Conservation (phyloP, 2,113 vertebrate species). For the Xerus inauris region DNA sequence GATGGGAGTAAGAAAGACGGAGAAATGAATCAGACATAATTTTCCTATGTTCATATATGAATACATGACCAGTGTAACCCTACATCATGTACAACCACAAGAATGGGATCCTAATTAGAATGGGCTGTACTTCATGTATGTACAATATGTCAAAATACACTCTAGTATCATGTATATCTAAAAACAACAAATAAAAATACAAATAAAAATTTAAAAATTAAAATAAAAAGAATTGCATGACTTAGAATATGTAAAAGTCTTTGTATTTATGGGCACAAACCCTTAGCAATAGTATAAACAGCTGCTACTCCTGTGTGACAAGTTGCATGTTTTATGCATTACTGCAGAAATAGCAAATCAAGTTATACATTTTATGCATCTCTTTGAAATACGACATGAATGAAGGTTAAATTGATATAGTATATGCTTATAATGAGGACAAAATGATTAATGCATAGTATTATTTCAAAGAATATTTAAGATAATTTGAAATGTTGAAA, state of each 20-base stretch:
- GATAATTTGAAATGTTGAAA: background rate
- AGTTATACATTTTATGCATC: background rate
- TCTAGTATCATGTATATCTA: too few relatives aligned
- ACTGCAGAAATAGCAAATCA: background rate
- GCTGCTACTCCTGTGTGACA: background rate
- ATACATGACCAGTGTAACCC: too few relatives aligned
- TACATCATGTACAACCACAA: too few relatives aligned
- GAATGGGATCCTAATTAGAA: too few relatives aligned
- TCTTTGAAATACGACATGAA: background rate
- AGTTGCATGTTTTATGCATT: background rate
- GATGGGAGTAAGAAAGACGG: too few relatives aligned
- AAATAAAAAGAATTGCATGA: background rate
- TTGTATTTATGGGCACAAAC: background rate
- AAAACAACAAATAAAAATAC: too few relatives aligned
- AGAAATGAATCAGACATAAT: too few relatives aligned
- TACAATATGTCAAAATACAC: too few relatives aligned
- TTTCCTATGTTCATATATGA: too few relatives aligned
- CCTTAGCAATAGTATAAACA: background rate
- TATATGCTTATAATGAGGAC: background rate
- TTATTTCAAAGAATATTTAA: conserved; percentile 36
- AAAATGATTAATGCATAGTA: background rate
- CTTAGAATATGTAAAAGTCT: background rate
- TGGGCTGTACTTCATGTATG: too few relatives aligned
- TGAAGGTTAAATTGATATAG: background rate
- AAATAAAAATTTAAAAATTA: too few relatives aligned